Evolutionary conservation across 2,113 vertebrate genomes (phyloP), one percentile per base, ranked within the genome.

Genomic region (Clarias macrocephalus): DNA sequence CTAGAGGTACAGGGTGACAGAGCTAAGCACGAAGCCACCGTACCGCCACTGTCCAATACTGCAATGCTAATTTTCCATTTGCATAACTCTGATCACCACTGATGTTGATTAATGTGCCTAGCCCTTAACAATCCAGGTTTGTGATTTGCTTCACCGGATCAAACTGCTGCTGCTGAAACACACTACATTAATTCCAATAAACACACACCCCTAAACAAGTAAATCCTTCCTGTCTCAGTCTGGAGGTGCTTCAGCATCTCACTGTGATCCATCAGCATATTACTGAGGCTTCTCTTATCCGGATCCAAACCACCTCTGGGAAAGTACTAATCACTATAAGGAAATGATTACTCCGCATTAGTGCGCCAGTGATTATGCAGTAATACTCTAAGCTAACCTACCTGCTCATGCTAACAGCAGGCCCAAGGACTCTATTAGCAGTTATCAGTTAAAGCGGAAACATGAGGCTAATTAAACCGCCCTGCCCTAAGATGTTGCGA

Each of bases 301-400:
- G 87, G 56, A 80, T 88, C 85, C 80, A 70, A 70, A 79, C 86
- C 73, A 85, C 87, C 86, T 37, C 63, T 21, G 85, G 87, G 83
- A 85, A 57, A 25, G 73, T 52, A 76, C 82, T 90, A 88, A 88
- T 83, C 75, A 66, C 88, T 89, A 86, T 88, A 87, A 89, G 91
- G 86, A 91, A 88, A 86, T 90, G 85, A 90, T 90, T 91, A 90
- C 85, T 77, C 75, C 5, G 84, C 87, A 91, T 63, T 88, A 90
- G 88, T 88, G 81, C 76, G 65, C 83, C 86, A 89, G 87, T 89
- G 86, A 90, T 91, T 89, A 89, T 70, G n/a, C 88, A 88, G 89
- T 91, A 87, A 90, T 90, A 7, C 48, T 48, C 48, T 48, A 79
- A 88, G 83, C 81, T 88, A 88, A 85, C 63, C 79, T 87, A 86